These are phyloP conservation scores for Phoxinus dragarum DNA, from an alignment of 2,797 vertebrate species.

Conservation along the genomic window DNA sequence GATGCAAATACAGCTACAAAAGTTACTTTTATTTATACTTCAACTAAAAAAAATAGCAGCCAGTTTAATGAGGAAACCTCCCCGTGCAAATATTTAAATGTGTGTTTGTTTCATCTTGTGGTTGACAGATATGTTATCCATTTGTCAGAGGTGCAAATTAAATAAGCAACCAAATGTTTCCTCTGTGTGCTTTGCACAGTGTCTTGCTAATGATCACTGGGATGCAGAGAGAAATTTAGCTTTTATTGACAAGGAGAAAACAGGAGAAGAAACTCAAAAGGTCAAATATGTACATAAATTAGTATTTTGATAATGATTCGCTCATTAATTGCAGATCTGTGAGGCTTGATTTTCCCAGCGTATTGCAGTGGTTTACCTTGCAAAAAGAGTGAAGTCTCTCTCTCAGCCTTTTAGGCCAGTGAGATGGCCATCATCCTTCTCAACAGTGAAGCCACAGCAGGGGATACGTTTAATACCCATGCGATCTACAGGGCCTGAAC, in stretches of 20 bases:
- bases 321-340: constrained; percentile 68
- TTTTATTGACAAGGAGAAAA: constrained; percentile 58
- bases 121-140: constrained; percentile 22
- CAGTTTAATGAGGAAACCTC: background rate
- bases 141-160: constrained; percentile 40
- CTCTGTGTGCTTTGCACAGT: constrained; percentile 55
- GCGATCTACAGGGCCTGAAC: constrained; percentile 11
- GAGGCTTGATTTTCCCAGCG: constrained; percentile 61
- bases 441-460: constrained; percentile 23
- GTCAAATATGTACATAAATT: constrained; percentile 65
- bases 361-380: constrained; percentile 8
- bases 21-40: background rate
- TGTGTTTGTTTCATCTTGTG: constrained; percentile 24
- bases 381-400: constrained; percentile 8
- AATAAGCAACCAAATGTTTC: constrained; percentile 51
- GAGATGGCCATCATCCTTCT: background rate
- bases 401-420: constrained; percentile 22
- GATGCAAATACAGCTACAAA: background rate
- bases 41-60: background rate
- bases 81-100: background rate
- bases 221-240: constrained; percentile 52
- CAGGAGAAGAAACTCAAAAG: constrained; percentile 52
- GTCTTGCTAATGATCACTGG: constrained; percentile 65
- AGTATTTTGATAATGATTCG: constrained; percentile 59
- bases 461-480: constrained; percentile 18